Conservation (phyloP, 2,113 vertebrate species). For the Illadopsis cleaveri region DNA sequence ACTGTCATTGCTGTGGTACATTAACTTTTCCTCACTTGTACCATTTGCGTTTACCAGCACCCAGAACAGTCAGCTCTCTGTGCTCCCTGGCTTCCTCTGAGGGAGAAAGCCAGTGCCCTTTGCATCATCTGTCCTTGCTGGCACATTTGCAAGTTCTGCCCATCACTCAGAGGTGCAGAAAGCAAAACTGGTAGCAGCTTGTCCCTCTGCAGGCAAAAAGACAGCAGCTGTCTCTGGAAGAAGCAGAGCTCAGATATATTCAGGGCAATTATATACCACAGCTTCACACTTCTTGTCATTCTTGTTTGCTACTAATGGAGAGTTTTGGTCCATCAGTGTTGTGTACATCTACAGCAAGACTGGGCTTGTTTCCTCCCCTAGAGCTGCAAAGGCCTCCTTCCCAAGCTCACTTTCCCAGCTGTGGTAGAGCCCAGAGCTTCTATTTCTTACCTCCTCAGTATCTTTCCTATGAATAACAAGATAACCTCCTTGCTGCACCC, state of each 20-base stretch:
- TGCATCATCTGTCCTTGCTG: neutral
- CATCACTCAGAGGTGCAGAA: neutral
- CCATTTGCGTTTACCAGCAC: neutral
- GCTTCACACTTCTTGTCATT: neutral
- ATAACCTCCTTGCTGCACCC: neutral
- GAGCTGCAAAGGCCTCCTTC: neutral
- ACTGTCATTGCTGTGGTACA: neutral
- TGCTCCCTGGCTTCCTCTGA: neutral
- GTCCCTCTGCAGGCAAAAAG: neutral
- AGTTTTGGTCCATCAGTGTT: neutral
- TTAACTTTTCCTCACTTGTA: neutral
- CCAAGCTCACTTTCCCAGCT: neutral
- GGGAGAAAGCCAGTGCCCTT: neutral
- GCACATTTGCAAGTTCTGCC: neutral
- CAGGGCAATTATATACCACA: neutral
- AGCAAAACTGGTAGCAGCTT: neutral
- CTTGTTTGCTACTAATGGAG: neutral
- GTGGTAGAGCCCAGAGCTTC: neutral
- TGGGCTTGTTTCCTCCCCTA: neutral
- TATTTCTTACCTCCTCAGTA: neutral
- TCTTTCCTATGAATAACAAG: neutral
- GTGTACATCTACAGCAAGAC: fast-evolving
- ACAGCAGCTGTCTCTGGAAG: neutral
- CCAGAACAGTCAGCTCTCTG: neutral
- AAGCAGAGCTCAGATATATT: neutral